Evolutionary conservation across 2,797 vertebrate genomes (phyloP).

Genomic region (Artibeus lituratus): DNA sequence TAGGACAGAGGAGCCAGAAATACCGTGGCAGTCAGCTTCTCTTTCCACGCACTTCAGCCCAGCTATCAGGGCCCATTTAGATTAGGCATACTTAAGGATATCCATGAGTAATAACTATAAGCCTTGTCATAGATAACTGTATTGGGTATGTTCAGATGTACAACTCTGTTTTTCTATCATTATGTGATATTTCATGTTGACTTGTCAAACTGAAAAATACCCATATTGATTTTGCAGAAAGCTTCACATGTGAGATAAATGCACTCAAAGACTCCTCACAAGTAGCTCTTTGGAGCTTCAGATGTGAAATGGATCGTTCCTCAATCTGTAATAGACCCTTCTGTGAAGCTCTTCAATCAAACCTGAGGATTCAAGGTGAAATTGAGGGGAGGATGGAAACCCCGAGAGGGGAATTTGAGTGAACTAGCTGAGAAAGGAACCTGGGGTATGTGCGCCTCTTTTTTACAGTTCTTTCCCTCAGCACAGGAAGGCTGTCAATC

Average conservation of each 20-base stretch:
- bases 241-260: conserved; percentile 75
- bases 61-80: conserved; percentile 24
- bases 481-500: conserved; percentile 28
- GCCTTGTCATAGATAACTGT: conserved; percentile 66
- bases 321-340: conserved; percentile 74
- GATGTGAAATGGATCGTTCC: conserved; percentile 75
- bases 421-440: conserved; percentile 16
- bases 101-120: conserved; percentile 57
- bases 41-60: background rate
- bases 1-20: background rate
- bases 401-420: background rate
- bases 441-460: background rate
- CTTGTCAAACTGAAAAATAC: conserved; percentile 78
- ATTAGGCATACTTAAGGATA: conserved; percentile 32
- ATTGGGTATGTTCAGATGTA: conserved; percentile 69
- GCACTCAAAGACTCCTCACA: conserved; percentile 69
- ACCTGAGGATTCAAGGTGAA: conserved; percentile 72
- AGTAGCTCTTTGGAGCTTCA: conserved; percentile 73
- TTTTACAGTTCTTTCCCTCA: conserved; percentile 1
- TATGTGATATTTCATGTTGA: conserved; percentile 76
- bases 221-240: conserved; percentile 75
- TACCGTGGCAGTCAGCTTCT: background rate
- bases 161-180: conserved; percentile 74
- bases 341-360: conserved; percentile 76
- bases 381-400: conserved; percentile 45